Evolutionary conservation across 2,113 vertebrate species (phyloP), one percentile per base, ranked within the genome.

Genomic region (Neotragus pygmaeus): DNA sequence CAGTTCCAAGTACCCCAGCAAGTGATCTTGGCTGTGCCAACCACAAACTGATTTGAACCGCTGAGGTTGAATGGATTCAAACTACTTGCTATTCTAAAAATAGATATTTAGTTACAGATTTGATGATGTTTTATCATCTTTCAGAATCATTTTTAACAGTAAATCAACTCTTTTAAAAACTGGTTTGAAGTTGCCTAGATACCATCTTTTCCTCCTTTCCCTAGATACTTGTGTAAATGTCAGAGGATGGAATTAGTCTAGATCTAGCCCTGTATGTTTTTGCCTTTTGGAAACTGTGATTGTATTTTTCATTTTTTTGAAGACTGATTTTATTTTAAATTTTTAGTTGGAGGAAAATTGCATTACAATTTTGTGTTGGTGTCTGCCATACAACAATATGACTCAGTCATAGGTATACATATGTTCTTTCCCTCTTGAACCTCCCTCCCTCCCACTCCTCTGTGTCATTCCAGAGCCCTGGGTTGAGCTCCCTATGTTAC

Each of bases 1-100:
- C 75, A 92, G n/a, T 94, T 98, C 53, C 92, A 96, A 97, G 88
- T n/a, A 97, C 51, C 25, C 84, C 66, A 96, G 82, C 58, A 90
- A 93, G 82, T 81, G 80, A 80, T 95, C 95, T 95, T 6, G 19
- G 47, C 57, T 82, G 53, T 86, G 77, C 58, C 77, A 95, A 73
- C 55, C 88, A 86, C 39, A 91, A 87, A 94, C 51, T 78, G 51
- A 83, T 95, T 80, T 91, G 81, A 97, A 94, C 4, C 3, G 17
- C 27, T 70, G 66, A 95, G 75, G 36, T 30, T 91, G 78, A 97
- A 84, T 96, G 33, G 62, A 88, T 47, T 84, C 55, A 96, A 83
- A 84, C 36, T 77, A 39, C 66, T 95, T 94, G 85, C 51, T 94
- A 30, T 95, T 95, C 43, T 94, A 81, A 97, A 94, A 94, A 87